Percentiles rank a stretch among this genome's conserved stretches.
Evolutionary conservation across 1,140 invertebrate species (phyloP).

Genomic region (Maniola jurtina): DNA sequence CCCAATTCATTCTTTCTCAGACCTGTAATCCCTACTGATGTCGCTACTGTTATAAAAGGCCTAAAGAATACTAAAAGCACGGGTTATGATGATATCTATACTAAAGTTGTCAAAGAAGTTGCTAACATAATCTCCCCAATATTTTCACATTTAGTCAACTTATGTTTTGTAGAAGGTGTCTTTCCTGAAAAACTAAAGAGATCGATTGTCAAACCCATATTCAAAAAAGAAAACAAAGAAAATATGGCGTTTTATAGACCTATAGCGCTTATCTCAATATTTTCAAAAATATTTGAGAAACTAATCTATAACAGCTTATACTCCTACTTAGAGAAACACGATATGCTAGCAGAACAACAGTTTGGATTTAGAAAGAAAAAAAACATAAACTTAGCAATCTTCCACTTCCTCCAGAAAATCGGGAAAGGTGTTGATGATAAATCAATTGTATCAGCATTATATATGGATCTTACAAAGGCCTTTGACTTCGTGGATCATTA

Average conservation of each 20-base stretch:
- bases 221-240: slow-evolving; percentile 23
- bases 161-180: slow-evolving; percentile 16
- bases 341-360: too few species aligned
- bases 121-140: slow-evolving; percentile 9
- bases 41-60: slow-evolving; percentile 8
- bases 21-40: slow-evolving; percentile 3
- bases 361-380: too few species aligned
- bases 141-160: slow-evolving; percentile 18
- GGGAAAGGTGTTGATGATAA: too few species aligned
- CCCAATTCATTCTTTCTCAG: background rate
- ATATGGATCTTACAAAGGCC: too few species aligned
- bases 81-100: slow-evolving; percentile 23
- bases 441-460: too few species aligned
- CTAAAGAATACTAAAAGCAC: slow-evolving; percentile 28
- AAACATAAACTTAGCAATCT: too few species aligned
- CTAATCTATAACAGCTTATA: slow-evolving; percentile 16
- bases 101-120: slow-evolving; percentile 21
- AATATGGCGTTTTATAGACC: slow-evolving; percentile 19
- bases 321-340: too few species aligned
- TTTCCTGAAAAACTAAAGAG: slow-evolving; percentile 22
- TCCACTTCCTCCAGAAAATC: too few species aligned
- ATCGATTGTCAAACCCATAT: slow-evolving; percentile 21
- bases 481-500: too few species aligned
- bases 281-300: too few species aligned
- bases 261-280: slow-evolving; percentile 16